Conservation (phyloP, 2,888 invertebrate species). For the Thecocarcelia acutangulata region DNA sequence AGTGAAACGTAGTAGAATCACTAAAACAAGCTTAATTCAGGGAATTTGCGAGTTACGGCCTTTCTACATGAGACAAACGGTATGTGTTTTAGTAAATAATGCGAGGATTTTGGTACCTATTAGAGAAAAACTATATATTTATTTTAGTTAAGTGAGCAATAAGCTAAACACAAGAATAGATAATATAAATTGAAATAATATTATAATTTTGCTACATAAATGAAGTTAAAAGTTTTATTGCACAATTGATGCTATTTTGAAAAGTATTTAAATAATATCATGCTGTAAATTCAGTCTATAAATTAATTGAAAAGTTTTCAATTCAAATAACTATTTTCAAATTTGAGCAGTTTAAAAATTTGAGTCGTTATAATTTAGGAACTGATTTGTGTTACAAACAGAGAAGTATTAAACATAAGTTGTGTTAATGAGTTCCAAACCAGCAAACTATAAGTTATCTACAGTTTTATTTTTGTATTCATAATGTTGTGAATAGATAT, state of each 20-base stretch:
- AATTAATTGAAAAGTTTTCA: conserved; percentile 36
- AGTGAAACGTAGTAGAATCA: too few relatives aligned
- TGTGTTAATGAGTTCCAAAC: not conserved
- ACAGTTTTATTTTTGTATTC: not conserved
- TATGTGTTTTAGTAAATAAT: conserved; percentile 26
- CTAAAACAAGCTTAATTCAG: too few relatives aligned
- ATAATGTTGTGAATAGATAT: not conserved
- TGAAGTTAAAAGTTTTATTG: not conserved
- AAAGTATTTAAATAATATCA: conserved; percentile 27
- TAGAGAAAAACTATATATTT: conserved; percentile 9
- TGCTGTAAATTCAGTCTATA: conserved; percentile 56
- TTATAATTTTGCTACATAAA: not conserved
- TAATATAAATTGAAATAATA: too few relatives aligned
- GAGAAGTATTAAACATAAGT: not conserved
- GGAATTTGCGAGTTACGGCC: too few relatives aligned
- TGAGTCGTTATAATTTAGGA: conserved; percentile 2
- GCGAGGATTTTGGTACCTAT: conserved; percentile 65
- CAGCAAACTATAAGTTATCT: not conserved
- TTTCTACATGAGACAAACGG: too few relatives aligned
- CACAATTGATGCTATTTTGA: not conserved
- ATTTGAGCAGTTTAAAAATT: conserved; percentile 45
- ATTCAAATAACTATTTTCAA: not conserved
- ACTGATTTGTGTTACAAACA: conserved; percentile 11
- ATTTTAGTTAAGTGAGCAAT: too few relatives aligned
- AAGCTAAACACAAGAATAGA: too few relatives aligned